Conservation (phyloP, 2,113 vertebrate genomes). For the Erythrolamprus reginae region DNA sequence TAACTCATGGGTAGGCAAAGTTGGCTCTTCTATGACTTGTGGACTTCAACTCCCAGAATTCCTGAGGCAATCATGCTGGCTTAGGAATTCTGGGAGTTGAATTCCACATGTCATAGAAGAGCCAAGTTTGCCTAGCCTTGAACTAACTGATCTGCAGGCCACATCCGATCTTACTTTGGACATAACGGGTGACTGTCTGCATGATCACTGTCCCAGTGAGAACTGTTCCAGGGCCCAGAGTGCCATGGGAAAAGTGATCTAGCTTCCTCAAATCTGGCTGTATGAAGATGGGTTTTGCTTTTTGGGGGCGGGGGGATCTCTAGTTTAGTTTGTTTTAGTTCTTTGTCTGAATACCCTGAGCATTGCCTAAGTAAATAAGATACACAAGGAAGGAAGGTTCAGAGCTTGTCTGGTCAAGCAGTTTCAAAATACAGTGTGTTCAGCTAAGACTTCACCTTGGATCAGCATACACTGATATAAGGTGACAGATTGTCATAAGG, state of each 20-base stretch:
- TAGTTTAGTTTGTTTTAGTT: background rate
- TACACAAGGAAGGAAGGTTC: background rate
- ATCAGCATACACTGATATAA: background rate
- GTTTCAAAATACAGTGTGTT: background rate
- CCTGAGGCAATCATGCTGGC: no score
- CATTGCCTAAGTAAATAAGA: background rate
- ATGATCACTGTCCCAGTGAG: background rate
- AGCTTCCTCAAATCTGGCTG: background rate
- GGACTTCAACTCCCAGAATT: no score
- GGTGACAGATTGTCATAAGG: background rate
- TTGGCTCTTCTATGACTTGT: no score
- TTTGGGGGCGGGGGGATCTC: no score
- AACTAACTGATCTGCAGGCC: background rate
- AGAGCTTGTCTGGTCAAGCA: background rate
- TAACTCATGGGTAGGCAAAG: no score
- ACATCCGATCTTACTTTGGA: background rate
- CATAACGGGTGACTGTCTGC: background rate
- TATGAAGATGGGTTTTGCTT: background rate
- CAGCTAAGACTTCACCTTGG: background rate
- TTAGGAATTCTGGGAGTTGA: no score
- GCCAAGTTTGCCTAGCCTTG: no score
- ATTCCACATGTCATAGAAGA: no score
- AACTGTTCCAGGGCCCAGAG: background rate
- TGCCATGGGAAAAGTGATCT: background rate
- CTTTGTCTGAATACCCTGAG: background rate